Conservation (phyloP, 1,140 invertebrate species). For the Brachionus manjavacas region DNA sequence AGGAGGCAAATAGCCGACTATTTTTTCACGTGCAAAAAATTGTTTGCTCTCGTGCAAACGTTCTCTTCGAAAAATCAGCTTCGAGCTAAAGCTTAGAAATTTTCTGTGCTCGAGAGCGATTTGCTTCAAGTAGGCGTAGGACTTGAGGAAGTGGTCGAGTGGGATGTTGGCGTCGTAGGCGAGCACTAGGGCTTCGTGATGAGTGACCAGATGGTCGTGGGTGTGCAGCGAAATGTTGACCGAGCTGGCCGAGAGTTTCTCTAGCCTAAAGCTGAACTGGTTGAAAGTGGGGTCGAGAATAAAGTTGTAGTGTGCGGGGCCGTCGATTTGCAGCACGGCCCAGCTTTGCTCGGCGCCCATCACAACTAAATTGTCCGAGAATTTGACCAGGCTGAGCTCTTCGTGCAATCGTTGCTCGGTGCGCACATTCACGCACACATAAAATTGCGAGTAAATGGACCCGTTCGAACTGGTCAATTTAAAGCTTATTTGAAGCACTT, state of each 20-base stretch:
- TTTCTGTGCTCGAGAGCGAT: background rate
- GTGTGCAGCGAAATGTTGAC: background rate
- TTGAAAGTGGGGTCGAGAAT: background rate
- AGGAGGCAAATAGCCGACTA: background rate
- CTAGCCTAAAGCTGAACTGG: background rate
- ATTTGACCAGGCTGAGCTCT: background rate
- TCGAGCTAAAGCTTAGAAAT: background rate
- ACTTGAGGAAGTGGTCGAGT: background rate
- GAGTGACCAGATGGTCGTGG: background rate
- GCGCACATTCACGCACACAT: background rate
- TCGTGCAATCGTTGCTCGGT: background rate
- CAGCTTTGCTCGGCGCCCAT: background rate
- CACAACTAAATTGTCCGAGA: background rate
- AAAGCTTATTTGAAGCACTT: background rate
- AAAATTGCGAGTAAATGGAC: background rate
- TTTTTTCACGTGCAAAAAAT: background rate
- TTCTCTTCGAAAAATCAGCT: background rate
- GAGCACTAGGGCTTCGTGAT: background rate
- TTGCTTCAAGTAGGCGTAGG: background rate
- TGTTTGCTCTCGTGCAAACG: background rate
- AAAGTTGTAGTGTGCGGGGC: background rate
- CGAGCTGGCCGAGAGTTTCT: background rate
- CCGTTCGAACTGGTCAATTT: background rate
- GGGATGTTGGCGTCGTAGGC: background rate
- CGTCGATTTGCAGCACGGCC: background rate